A percentile compares a stretch with the other conserved stretches of the same genome.
Conservation (phyloP, 2,888 invertebrate species). For the Mamestra brassicae region DNA sequence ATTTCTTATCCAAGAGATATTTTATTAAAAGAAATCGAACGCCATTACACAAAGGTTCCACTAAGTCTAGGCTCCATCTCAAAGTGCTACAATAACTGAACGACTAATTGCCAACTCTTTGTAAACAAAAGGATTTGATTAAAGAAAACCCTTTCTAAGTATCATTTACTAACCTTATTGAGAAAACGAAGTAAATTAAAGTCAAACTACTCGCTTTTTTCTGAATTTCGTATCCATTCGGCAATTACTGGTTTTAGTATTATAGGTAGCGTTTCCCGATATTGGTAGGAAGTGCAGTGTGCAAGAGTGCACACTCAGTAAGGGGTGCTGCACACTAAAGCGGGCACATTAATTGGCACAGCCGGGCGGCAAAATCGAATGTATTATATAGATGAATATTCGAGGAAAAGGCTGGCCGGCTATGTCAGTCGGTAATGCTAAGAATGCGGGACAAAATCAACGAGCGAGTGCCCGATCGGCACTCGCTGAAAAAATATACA, state of each 20-base stretch:
- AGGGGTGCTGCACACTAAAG: neutral
- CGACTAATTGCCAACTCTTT: constrained; percentile 20
- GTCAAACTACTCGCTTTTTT: neutral
- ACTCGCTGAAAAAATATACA: neutral
- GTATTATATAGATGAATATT: too few species aligned
- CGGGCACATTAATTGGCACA: too few species aligned
- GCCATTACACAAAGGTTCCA: neutral
- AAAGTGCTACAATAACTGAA: constrained; percentile 20
- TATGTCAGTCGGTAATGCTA: too few species aligned
- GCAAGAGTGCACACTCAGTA: too few species aligned
- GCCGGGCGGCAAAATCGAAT: neutral
- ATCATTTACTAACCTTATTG: constrained; percentile 7
- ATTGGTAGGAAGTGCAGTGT: neutral
- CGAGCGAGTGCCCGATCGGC: too few species aligned
- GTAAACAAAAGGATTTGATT: constrained; percentile 7
- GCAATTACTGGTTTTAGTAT: neutral
- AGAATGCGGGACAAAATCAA: too few species aligned
- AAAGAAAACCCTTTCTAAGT: constrained; percentile 9
- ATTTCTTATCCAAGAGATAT: neutral
- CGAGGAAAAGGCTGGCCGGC: too few species aligned
- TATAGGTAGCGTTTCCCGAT: neutral
- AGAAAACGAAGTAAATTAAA: neutral
- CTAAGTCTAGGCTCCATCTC: neutral
- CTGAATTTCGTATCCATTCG: neutral
- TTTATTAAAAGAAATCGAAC: neutral